Conservation (phyloP, 2,888 invertebrate genomes). For the Ectemnius lituratus region DNA sequence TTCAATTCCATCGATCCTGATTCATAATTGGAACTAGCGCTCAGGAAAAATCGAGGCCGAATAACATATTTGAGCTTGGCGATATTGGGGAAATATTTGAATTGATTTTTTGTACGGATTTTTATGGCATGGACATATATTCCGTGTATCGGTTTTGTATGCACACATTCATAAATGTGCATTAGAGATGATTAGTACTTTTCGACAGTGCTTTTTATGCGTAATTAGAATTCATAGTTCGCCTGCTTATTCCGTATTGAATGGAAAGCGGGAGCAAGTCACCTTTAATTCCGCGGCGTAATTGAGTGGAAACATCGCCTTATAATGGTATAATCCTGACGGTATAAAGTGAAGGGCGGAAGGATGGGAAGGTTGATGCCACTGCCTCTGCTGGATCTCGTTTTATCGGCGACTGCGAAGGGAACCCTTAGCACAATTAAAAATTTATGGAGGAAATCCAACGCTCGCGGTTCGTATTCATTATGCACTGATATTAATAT, state of each 20-base stretch:
- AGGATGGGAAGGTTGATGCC: conserved; percentile 27
- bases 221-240: too few species aligned
- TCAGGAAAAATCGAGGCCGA: not conserved
- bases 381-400: conserved; percentile 30
- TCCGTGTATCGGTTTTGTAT: too few species aligned
- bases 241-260: not conserved
- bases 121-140: too few species aligned
- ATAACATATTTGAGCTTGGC: not conserved
- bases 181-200: too few species aligned
- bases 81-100: too few species aligned
- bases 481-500: conserved; percentile 48
- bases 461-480: conserved; percentile 22
- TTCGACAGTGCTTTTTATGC: too few species aligned
- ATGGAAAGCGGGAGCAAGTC: conserved; percentile 5
- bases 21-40: not conserved
- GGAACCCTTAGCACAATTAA: conserved; percentile 42
- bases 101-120: too few species aligned
- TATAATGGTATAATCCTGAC: conserved; percentile 31
- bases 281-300: conserved; percentile 17
- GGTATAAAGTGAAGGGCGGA: conserved; percentile 41
- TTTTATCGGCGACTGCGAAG: conserved; percentile 22
- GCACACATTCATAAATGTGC: too few species aligned
- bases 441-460: conserved; percentile 46
- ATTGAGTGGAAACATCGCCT: conserved; percentile 15
- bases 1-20: not conserved